Percentiles rank a stretch among this genome's conserved stretches.
These are phyloP conservation scores for Pogonognathellus flavescens DNA, from an alignment of 1,140 invertebrate genomes.

Conservation along the genomic window DNA sequence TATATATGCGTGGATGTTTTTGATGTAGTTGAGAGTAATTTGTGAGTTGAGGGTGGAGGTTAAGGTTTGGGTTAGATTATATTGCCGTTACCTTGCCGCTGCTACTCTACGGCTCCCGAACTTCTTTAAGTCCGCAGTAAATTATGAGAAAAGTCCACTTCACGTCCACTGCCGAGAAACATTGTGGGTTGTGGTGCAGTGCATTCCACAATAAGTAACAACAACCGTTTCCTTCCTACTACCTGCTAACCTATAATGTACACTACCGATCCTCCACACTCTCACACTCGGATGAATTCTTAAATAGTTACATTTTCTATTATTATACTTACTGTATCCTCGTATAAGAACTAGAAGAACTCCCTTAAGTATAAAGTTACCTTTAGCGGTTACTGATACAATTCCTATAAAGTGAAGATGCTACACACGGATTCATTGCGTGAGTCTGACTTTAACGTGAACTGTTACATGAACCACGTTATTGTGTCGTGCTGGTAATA, in stretches of 20 bases:
- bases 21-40: neutral
- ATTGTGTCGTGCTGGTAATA: too few species aligned
- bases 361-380: too few species aligned
- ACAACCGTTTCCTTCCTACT: conserved; percentile 23
- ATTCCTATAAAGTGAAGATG: too few species aligned
- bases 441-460: too few species aligned
- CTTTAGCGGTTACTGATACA: too few species aligned
- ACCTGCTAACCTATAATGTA: neutral
- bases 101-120: conserved; percentile 32
- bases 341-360: too few species aligned
- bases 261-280: neutral
- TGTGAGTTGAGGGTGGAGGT: conserved; percentile 49
- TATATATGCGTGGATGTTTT: neutral
- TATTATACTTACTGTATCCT: too few species aligned
- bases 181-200: conserved; percentile 29
- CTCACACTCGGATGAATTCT: neutral
- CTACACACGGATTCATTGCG: too few species aligned
- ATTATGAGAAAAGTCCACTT: conserved; percentile 37
- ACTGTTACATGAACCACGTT: too few species aligned
- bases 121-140: conserved; percentile 19
- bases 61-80: conserved; percentile 8
- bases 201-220: neutral
- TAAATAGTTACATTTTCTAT: too few species aligned
- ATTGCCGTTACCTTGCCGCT: conserved; percentile 15
- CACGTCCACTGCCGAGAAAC: conserved; percentile 40